Evolutionary conservation across 2,888 invertebrate species (phyloP), one percentile per base, ranked within the genome.

Genomic region (Toxonevra muliebris): DNA sequence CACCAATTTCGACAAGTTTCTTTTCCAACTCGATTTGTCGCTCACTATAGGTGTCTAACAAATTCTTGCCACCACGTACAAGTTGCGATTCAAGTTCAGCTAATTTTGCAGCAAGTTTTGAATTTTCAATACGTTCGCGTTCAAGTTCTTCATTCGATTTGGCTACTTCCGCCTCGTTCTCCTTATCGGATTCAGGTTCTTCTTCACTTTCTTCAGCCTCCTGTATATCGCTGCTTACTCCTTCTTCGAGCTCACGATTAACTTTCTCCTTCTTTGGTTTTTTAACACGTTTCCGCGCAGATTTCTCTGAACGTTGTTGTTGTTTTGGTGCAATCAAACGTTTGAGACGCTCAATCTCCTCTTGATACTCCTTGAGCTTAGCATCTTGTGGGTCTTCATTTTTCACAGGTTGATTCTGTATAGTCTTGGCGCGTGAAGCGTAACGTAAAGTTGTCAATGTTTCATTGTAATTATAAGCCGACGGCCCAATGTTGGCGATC

Each of bases 331-430:
- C 82, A 61, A 86, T 85, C 48, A 80, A 75, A 9, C 83, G 78
- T 69, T 88, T 87, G 73, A 93, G 87, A 10, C 94, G 88, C 78
- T 92, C 92, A 82, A 98, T 97, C 87, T 97, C 97, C 73, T 94
- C 93, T 84, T 98, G 98, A 86, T 97, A 96, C 83, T 98, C 95
- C 79, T 97, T 89, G 65, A 97, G 87, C 81, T 98, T 90, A 20
- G 98, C 98, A 86, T 99, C 98, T 86, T 99, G 98, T 48, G 98
- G 98, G 88, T 99, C 98, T 86, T 99, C 98, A 86, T 99, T 99
- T 81, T 98, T 95, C 75, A 95, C 92, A 19, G 99, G 98, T 85
- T 96, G 95, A 87, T 99, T 99, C 88, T 98, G 97, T 78, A 99
- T 99, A 75, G 96, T 96, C 87, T 99, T 99, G 13, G 99, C 99